Evolutionary conservation across 1,140 invertebrate species (phyloP), one percentile per base, ranked within the genome.

Genomic region (Drosophila ohnishii): DNA sequence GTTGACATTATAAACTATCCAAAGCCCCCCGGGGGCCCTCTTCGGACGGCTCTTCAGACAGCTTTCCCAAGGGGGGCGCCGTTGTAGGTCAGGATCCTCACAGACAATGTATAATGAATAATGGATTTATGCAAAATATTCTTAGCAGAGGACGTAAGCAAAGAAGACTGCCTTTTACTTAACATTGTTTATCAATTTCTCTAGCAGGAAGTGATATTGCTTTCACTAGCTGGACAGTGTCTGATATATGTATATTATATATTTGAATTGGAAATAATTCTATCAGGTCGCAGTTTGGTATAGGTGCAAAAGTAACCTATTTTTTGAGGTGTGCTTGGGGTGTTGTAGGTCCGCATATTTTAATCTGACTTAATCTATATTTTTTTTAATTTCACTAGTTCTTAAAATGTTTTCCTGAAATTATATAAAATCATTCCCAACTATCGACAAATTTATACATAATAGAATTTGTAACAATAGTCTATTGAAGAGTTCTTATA

Each of bases 81-180:
- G 35, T 30, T 48, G 44, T 71, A 71, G 65, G 69, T 72, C 69
- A 71, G 53, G 65, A 57, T 69, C 22, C 44, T 50, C 35, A 28
- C 5, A 32, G 63, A 11, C 11, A 34, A 11, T 44, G 19, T 22
- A 16, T 1, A 19, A 45, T 62, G 19, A 44, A 59, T 28, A 64
- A 58, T 62, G 32, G 25, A 25, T 42, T 16, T 40, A 60, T 16
- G 57, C 7, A 9, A 30, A 42, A 25, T 40, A 59, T 19, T 63
- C 19, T 30, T 16, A 14, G 25, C 22, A 48, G 25, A 44, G 25
- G n/a, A 32, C n/a, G 2, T 9, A 50, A 16, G 10, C 8, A 3
- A 14, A 11, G 13, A 7, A 30, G 25, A 1, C 9, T 5, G 0
- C 10, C 5, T 32, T 32, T 59, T 3, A 13, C 3, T 40, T 19